Evolutionary conservation across 2,113 vertebrate species (phyloP).

Genomic region (Echinops telfairi): DNA sequence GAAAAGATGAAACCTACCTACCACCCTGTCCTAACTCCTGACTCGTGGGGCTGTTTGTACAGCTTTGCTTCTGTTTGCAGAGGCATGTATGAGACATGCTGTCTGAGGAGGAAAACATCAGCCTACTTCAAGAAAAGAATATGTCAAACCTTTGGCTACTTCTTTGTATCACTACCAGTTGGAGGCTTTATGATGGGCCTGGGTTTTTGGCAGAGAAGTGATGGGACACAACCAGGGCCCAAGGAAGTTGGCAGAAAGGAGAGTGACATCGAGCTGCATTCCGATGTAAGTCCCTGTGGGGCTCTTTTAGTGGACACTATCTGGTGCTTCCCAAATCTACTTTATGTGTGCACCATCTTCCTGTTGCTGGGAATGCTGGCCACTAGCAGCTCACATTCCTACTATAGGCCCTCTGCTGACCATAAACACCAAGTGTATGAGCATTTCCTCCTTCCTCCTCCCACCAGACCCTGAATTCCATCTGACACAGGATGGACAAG

Average conservation of each 20-base stretch:
- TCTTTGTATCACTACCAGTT: not conserved
- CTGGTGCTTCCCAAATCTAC: not conserved
- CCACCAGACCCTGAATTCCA: not conserved
- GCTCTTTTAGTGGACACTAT: fast-evolving
- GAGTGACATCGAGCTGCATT: not conserved
- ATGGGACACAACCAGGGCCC: not conserved
- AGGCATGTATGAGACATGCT: not conserved
- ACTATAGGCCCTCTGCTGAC: not conserved
- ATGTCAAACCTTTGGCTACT: not conserved
- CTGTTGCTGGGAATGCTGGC: not conserved
- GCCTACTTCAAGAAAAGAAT: not conserved
- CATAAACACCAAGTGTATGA: not conserved
- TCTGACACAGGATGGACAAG: not conserved
- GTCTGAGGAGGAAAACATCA: not conserved
- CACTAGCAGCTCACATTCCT: not conserved
- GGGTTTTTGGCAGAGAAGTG: not conserved
- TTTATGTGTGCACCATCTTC: not conserved
- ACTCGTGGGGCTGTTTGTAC: not conserved
- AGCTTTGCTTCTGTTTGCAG: not conserved
- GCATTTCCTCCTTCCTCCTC: not conserved
- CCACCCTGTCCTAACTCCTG: not conserved
- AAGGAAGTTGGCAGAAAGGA: not conserved
- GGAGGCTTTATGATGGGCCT: not conserved
- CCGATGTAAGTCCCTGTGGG: not conserved
- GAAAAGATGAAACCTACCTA: slow-evolving; percentile 41